These are phyloP conservation scores for Drosophila limbata DNA, from an alignment of 2,888 invertebrate genomes.

Conservation along the genomic window DNA sequence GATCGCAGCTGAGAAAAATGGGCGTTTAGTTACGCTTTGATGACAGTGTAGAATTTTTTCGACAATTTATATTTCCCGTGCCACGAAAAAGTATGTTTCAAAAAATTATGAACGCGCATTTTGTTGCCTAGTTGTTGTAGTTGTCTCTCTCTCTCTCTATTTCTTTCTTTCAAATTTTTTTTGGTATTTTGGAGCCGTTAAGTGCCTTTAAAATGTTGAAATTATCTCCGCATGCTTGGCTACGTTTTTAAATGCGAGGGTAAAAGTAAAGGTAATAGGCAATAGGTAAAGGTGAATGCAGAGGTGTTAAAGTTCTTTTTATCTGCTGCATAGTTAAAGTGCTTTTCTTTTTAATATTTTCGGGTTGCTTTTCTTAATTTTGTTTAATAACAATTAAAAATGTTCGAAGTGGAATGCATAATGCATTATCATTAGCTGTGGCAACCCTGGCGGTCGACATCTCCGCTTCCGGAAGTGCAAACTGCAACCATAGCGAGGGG, in stretches of 20 bases:
- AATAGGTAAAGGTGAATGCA: slow-evolving; percentile 65
- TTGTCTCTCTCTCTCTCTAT: slow-evolving; percentile 8
- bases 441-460: slow-evolving; percentile 62
- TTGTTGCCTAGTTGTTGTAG: slow-evolving; percentile 36
- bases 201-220: slow-evolving; percentile 72
- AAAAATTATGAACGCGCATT: slow-evolving; percentile 61
- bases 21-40: slow-evolving; percentile 85
- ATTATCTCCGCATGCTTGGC: slow-evolving; percentile 73
- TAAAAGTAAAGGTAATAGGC: slow-evolving; percentile 31
- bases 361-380: slow-evolving; percentile 18
- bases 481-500: slow-evolving; percentile 42
- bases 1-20: slow-evolving; percentile 74
- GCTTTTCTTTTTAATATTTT: slow-evolving; percentile 36
- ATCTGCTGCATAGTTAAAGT: slow-evolving; percentile 41
- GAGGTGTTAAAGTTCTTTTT: slow-evolving; percentile 42
- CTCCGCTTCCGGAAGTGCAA: slow-evolving; percentile 52
- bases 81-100: slow-evolving; percentile 43
- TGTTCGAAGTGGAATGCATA: slow-evolving; percentile 57
- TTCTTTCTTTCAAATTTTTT: background rate
- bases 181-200: slow-evolving; percentile 53
- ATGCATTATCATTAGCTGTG: slow-evolving; percentile 72
- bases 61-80: slow-evolving; percentile 78
- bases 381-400: slow-evolving; percentile 69
- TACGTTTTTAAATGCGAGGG: slow-evolving; percentile 44
- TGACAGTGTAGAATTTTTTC: slow-evolving; percentile 83